phyloP scores from a whole-genome alignment of 2,797 vertebrate genomes.

The Taeniopygia guttata region DNA sequence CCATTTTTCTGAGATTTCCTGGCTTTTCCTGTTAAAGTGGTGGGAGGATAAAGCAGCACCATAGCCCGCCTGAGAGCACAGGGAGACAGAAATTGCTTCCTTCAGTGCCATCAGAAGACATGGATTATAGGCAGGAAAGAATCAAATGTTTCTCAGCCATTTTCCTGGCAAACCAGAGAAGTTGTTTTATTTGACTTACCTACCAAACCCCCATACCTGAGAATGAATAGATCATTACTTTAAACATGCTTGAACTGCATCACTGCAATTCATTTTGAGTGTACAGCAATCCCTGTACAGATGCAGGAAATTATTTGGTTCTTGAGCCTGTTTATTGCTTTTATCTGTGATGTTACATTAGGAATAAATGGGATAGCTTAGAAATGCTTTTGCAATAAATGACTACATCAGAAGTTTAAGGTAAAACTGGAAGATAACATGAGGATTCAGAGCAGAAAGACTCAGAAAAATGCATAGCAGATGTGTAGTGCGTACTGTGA shows the following conservation, averaged over 20 bases:
- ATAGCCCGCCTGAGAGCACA: not conserved
- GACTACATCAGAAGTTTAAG: not conserved
- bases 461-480: not conserved
- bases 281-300: not conserved
- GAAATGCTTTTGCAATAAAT: not conserved
- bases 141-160: not conserved
- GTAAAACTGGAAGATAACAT: not conserved
- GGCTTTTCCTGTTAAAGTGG: not conserved
- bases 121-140: not conserved
- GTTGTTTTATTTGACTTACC: not conserved
- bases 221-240: not conserved
- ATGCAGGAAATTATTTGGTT: not conserved
- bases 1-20: too few species aligned
- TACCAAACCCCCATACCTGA: not conserved
- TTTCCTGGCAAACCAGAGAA: not conserved
- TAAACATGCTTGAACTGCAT: not conserved
- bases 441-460: not conserved
- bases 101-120: not conserved
- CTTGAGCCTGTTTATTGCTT: not conserved
- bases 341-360: conserved; percentile 5
- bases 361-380: not conserved
- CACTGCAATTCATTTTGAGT: not conserved
- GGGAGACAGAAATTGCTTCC: not conserved
- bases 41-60: not conserved
- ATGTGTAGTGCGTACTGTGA: not conserved